Base-by-base conservation (phyloP, 1,140 invertebrate genomes). In the Copidosoma floridanum region DNA sequence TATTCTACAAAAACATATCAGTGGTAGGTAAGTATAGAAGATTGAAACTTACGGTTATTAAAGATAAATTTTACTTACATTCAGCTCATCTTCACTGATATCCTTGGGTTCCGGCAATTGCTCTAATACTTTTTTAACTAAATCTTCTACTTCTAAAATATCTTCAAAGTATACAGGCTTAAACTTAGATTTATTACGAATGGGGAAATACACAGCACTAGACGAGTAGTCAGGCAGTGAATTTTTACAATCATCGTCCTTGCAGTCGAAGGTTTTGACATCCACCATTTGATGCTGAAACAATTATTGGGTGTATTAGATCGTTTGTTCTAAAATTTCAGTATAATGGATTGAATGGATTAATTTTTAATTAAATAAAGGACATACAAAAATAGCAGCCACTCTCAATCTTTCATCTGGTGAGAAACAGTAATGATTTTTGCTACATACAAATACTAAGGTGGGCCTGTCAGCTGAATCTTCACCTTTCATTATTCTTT, bases 371-470 rank as follows among this genome's bases (percentile, higher is more conserved):
- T 8, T 4, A 48, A 32, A 32, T 32, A 32, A 6, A 32, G 29
- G 6, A 79, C 78, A 81, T 79, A 89, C 87, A 78, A 89, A 79
- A 65, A 85, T 84, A 3, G 85, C 83, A 51, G 86, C 82, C 32
- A 89, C 68, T 80, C 87, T 88, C 12, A 82, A 71, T 60, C 76
- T 75, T n/a, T 83, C 83, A 52, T 82, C 75, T 11, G 70, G 65
- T 43, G 80, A 78, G 26, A 84, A 81, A 72, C 86, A 88, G 57
- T 83, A 75, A 64, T 70, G 73, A 66, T 80, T 73, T 69, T 72
- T 71, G 41, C 74, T 72, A 59, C 82, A 81, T 35, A 76, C 70
- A 20, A 85, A 75, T 64, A 83, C 77, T 47, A 84, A 48, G 14
- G 78, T 63, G 69, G 81, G 80, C 40, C 74, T 71, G 10, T 68